These are phyloP conservation scores for Hoplias malabaricus DNA, from an alignment of 2,113 vertebrate species.

Conservation along the genomic window DNA sequence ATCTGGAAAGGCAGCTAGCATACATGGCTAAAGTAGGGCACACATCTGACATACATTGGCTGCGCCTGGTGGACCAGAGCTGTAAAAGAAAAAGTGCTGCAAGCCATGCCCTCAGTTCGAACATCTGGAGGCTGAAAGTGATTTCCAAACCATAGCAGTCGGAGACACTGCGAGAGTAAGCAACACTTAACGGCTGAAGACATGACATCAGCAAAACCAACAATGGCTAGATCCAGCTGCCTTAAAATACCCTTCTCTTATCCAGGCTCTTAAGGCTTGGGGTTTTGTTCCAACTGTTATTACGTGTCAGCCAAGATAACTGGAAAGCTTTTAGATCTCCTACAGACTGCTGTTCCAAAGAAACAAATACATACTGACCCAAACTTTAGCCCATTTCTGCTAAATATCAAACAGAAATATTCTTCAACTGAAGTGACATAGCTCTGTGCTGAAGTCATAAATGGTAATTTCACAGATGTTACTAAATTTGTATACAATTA, in stretches of 20 bases:
- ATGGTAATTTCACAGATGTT: too few relatives aligned
- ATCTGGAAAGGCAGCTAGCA: background rate
- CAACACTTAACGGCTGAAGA: background rate
- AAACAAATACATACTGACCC: background rate
- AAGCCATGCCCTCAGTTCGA: conserved; percentile 47
- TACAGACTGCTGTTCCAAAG: background rate
- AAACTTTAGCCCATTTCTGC: background rate
- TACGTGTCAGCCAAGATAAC: background rate
- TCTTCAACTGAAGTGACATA: background rate
- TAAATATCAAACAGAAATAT: background rate
- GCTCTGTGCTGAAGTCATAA: too few relatives aligned
- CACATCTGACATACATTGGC: conserved; percentile 11
- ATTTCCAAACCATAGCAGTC: conserved; percentile 36
- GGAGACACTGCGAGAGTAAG: background rate
- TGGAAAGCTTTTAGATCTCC: background rate
- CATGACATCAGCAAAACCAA: conserved; percentile 46
- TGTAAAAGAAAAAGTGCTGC: conserved; percentile 30
- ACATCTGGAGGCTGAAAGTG: conserved; percentile 27
- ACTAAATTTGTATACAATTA: too few relatives aligned
- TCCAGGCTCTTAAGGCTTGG: conserved; percentile 26
- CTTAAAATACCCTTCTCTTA: conserved; percentile 47
- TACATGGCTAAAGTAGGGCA: conserved; percentile 22
- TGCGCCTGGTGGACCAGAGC: conserved; percentile 16
- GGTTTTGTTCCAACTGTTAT: conserved; percentile 25
- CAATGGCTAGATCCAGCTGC: conserved; percentile 18